These are phyloP conservation scores for Epizoanthus scotinus DNA, from an alignment of 92 coral and sea anemone genomes.

Conservation along the genomic window DNA sequence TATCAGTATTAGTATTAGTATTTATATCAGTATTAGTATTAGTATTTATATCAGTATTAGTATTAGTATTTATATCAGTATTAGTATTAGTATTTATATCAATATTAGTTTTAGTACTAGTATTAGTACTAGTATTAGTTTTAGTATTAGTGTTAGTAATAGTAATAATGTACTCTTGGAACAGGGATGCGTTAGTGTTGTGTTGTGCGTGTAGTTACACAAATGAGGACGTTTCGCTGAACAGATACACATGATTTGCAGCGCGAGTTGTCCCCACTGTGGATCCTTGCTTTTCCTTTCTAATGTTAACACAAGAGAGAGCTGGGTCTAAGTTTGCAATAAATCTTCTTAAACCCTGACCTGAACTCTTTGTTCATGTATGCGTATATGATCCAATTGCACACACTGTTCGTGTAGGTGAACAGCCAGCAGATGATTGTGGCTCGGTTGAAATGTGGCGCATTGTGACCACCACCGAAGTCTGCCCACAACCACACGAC, in stretches of 20 bases:
- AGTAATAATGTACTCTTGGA: too few species aligned
- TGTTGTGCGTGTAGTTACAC: background rate
- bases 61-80: too few species aligned
- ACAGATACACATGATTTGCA: background rate
- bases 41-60: too few species aligned
- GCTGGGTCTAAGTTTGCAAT: background rate
- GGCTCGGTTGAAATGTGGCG: slow-evolving; percentile 49
- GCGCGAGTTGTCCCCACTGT: background rate
- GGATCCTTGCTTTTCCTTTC: background rate
- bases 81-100: too few species aligned
- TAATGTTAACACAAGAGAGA: background rate
- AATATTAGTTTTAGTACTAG: too few species aligned
- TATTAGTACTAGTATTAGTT: too few species aligned
- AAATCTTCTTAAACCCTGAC: slow-evolving; percentile 54
- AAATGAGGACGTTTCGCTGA: slow-evolving; percentile 15
- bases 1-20: too few species aligned
- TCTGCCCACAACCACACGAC: slow-evolving; percentile 84
- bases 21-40: too few species aligned
- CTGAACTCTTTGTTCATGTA: slow-evolving; percentile 68
- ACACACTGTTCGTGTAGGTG: slow-evolving; percentile 80
- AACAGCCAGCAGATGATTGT: slow-evolving; percentile 84
- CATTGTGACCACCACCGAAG: slow-evolving; percentile 61
- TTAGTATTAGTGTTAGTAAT: too few species aligned
- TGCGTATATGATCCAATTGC: slow-evolving; percentile 76
- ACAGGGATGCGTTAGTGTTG: too few species aligned